phyloP scores from a whole-genome alignment of 2,888 invertebrate species.

The Microctonus aethiopoides region DNA sequence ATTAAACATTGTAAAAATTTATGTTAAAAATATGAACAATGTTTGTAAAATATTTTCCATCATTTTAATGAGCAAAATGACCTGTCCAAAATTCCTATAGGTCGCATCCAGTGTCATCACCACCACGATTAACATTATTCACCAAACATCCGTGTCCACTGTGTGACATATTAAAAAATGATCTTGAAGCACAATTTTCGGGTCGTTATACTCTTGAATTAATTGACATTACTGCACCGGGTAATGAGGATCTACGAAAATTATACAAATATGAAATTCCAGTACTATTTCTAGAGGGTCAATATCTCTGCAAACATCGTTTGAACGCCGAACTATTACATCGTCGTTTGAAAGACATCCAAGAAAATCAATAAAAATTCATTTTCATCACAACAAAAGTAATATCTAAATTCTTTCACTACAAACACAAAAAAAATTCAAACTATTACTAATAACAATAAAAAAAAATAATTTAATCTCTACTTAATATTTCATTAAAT shows the following conservation, averaged over 20 bases:
- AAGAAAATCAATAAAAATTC: conserved; percentile 44
- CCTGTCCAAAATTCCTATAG: conserved; percentile 44
- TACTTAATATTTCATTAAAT: no score
- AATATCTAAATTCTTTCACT: background rate
- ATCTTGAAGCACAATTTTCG: conserved; percentile 72
- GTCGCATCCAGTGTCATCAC: conserved; percentile 52
- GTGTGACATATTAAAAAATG: conserved; percentile 82
- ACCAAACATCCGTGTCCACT: conserved; percentile 85
- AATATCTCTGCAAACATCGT: conserved; percentile 82
- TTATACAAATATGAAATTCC: conserved; percentile 88
- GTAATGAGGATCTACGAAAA: conserved; percentile 78
- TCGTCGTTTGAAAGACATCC: conserved; percentile 67
- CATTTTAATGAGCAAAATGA: background rate
- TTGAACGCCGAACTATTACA: conserved; percentile 73
- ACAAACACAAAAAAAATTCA: background rate
- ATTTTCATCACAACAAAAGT: background rate
- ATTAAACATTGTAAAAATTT: no score
- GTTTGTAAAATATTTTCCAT: background rate
- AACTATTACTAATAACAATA: no score
- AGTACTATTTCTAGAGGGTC: conserved; percentile 85
- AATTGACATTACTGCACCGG: conserved; percentile 80
- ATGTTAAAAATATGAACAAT: background rate
- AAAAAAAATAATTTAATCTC: no score
- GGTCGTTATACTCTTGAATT: conserved; percentile 76
- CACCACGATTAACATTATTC: conserved; percentile 80